These are phyloP conservation scores for Echinometra lucunter DNA, from an alignment of 53 echinoderm and acorn worm genomes.

Conservation along the genomic window DNA sequence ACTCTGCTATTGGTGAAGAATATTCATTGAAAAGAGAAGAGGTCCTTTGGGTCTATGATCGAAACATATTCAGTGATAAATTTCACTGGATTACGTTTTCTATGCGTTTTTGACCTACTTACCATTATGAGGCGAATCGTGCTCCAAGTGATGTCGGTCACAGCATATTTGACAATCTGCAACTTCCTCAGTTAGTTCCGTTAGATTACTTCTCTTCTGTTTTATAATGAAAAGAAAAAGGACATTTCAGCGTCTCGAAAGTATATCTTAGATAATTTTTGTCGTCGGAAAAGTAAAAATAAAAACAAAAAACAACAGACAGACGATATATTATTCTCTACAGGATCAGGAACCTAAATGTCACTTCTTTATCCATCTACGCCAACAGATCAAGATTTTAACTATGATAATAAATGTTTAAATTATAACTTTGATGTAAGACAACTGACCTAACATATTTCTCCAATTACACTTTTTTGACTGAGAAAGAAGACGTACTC, in stretches of 20 bases:
- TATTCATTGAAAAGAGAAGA: too few species aligned
- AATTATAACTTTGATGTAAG: not conserved
- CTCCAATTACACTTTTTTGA: not conserved
- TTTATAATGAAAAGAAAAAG: not conserved
- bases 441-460: not conserved
- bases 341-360: not conserved
- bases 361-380: not conserved
- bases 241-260: not conserved
- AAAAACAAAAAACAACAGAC: not conserved
- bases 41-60: too few species aligned
- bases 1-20: not conserved
- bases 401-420: too few species aligned
- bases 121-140: not conserved
- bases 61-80: too few species aligned
- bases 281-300: too few species aligned
- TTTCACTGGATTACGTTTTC: too few species aligned
- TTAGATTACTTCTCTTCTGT: not conserved
- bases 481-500: not conserved
- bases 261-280: too few species aligned
- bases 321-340: not conserved
- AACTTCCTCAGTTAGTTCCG: not conserved
- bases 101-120: not conserved
- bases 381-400: too few species aligned
- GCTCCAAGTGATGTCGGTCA: not conserved
- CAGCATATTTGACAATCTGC: not conserved